Base-by-base conservation (phyloP, 2,797 vertebrate species). In the Protonibea diacanthus region DNA sequence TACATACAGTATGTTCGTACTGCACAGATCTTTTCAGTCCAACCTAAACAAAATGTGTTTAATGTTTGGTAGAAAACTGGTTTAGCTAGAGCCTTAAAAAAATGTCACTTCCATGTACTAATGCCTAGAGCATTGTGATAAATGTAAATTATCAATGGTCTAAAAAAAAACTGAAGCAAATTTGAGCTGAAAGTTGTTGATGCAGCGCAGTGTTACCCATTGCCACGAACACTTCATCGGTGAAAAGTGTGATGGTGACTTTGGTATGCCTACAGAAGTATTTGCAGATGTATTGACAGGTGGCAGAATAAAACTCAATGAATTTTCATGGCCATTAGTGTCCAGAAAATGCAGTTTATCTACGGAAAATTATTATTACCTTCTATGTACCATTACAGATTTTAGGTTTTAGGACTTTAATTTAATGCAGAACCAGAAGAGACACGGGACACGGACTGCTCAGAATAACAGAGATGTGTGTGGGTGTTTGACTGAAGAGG, bases 401-500 rank as follows among this genome's bases (percentile, higher is more conserved):
- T 38, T 38, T 38, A 38, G 33, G 33, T 38, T 38, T 33, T 33
- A 33, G 8, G 33, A 33, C 6, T 33, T 33, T 6, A 52, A 67
- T 48, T 61, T 21, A 2, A 42, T 10, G 14, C 40, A 52, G 12
- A 66, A 57, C 23, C 5, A 17, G 27, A 48, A 47, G 29, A 52
- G 12, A 64, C 14, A 51, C 12, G 20, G 40, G 3, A 23, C 27
- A 40, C 6, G 6, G 14, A 6, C 21, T 62, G 60, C 72, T 82
- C 20, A 61, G 62, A 82, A 77, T 68, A 73, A 71, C 49, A 74
- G 63, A 51, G 60, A 55, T 68, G 70, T 67, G 61, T 57, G 71
- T 76, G 55, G 42, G 55, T 85, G 70, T 78, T 62, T 72, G 67
- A 76, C 71, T 78, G 52, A 49, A 53, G 68, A 78, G 70, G 80